These are phyloP conservation scores for Homarus americanus DNA, from an alignment of 1,140 invertebrate species.

Conservation along the genomic window DNA sequence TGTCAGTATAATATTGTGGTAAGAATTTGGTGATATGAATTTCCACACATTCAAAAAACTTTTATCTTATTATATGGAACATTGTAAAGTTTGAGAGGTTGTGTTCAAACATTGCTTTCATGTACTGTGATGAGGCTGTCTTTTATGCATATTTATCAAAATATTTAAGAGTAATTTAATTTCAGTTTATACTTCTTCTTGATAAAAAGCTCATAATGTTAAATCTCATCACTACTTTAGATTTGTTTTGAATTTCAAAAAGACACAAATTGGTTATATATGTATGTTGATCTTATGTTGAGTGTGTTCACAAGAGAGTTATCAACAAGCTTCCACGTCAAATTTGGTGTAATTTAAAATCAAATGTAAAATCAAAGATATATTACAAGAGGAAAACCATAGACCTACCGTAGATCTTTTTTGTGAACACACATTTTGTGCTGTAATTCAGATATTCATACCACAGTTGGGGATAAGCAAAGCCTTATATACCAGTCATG, in stretches of 20 bases:
- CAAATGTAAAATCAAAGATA: slow-evolving; percentile 32
- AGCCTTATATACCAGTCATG: slow-evolving; percentile 10
- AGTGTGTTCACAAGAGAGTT: slow-evolving; percentile 23
- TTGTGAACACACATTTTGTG: slow-evolving; percentile 29
- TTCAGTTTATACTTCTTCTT: not conserved
- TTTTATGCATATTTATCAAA: not conserved
- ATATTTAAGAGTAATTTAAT: not conserved
- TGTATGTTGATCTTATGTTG: too few species aligned
- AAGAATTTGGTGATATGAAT: not conserved
- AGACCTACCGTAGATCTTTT: not conserved
- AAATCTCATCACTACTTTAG: not conserved
- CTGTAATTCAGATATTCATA: not conserved
- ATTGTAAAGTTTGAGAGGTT: not conserved
- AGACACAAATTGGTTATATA: not conserved
- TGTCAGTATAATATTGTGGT: not conserved
- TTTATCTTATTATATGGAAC: not conserved
- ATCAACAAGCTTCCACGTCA: not conserved
- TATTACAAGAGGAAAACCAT: not conserved
- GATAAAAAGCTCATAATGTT: not conserved
- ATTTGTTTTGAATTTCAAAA: not conserved
- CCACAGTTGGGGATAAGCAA: slow-evolving; percentile 31
- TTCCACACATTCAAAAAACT: not conserved
- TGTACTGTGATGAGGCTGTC: not conserved
- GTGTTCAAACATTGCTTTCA: not conserved
- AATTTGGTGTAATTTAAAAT: not conserved